A percentile compares a stretch with the other conserved stretches of the same genome.
Evolutionary conservation across 1,140 invertebrate genomes (phyloP).

Genomic region (Carposina sasakii): DNA sequence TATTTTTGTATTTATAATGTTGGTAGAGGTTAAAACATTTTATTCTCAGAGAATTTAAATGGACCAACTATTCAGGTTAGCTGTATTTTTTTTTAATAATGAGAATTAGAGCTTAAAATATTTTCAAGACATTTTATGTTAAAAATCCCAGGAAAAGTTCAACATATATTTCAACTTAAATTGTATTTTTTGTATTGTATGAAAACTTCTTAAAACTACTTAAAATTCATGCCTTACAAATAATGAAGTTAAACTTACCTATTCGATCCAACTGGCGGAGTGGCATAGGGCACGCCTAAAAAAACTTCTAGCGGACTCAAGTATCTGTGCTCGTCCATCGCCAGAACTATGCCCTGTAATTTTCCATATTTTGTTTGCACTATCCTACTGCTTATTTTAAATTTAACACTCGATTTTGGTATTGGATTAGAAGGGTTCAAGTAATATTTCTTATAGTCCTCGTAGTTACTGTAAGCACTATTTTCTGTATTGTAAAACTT

Average conservation of each 20-base stretch:
- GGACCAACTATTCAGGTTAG: no score
- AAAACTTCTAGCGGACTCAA: constrained; percentile 88
- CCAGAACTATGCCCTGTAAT: constrained; percentile 83
- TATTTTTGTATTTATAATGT: no score
- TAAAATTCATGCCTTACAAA: no score
- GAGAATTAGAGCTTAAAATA: no score
- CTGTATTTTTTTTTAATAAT: no score
- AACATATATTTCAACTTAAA: no score
- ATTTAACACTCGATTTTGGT: constrained; percentile 59
- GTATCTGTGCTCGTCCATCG: constrained; percentile 81
- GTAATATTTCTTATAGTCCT: constrained; percentile 61
- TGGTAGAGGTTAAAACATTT: no score
- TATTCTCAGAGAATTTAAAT: no score
- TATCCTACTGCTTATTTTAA: constrained; percentile 80
- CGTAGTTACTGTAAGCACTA: constrained; percentile 58
- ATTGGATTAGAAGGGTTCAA: constrained; percentile 55
- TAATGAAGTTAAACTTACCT: constrained; percentile 70
- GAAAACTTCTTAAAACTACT: no score
- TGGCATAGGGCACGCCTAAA: constrained; percentile 95
- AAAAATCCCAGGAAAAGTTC: no score
- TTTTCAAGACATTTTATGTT: no score
- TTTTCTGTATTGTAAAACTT: constrained; percentile 56
- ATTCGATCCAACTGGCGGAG: constrained; percentile 90
- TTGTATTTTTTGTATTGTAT: no score
- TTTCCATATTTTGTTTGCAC: constrained; percentile 87